Conservation (phyloP, 2,888 invertebrate genomes). For the Leucophora obtusa region DNA sequence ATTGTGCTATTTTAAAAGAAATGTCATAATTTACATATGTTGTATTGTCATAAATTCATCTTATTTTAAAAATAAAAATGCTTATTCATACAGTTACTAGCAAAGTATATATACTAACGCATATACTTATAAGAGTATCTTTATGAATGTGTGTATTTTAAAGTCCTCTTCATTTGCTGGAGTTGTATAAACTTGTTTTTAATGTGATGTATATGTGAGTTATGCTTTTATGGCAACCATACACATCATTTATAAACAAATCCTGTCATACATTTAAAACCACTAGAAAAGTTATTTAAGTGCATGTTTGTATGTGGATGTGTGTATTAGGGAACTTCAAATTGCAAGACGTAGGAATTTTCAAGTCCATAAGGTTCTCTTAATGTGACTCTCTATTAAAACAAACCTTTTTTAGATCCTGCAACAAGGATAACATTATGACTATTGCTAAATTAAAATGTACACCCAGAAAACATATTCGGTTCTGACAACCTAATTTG, state of each 20-base stretch:
- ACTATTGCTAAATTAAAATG: too few relatives aligned
- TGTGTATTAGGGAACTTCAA: too few relatives aligned
- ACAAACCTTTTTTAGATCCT: too few relatives aligned
- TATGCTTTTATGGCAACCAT: slow-evolving; percentile 29
- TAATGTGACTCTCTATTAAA: too few relatives aligned
- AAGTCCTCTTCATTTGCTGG: not conserved
- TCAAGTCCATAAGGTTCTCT: too few relatives aligned
- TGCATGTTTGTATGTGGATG: slow-evolving; percentile 11
- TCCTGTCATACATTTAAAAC: slow-evolving; percentile 57
- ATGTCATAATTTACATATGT: slow-evolving; percentile 59
- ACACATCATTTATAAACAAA: slow-evolving; percentile 52
- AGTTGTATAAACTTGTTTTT: not conserved
- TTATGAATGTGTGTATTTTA: too few relatives aligned
- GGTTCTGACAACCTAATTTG: too few relatives aligned
- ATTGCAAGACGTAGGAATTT: too few relatives aligned
- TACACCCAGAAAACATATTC: too few relatives aligned
- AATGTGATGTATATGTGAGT: not conserved
- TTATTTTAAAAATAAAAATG: slow-evolving; percentile 10
- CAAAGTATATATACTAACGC: not conserved
- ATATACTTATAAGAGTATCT: too few relatives aligned
- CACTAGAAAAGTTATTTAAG: slow-evolving; percentile 39
- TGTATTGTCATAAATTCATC: slow-evolving; percentile 47
- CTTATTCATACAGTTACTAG: not conserved
- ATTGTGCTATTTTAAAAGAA: slow-evolving; percentile 6
- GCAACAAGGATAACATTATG: too few relatives aligned